Conservation (phyloP, 2,888 invertebrate genomes). For the Bugula neritina region DNA sequence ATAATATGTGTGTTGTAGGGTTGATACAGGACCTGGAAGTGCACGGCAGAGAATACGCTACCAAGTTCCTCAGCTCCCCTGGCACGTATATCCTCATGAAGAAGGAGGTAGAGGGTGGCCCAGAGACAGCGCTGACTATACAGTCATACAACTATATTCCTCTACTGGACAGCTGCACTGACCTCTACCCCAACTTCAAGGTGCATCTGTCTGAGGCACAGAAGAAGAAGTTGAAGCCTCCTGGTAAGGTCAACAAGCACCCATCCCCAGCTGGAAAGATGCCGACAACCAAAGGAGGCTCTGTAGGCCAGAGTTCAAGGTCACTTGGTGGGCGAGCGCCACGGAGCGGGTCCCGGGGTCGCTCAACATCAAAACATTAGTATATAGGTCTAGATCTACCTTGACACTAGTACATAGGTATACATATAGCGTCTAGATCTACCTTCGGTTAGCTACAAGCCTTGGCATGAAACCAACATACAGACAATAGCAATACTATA, state of each 20-base stretch:
- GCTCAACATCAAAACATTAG: background rate
- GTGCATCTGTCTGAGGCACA: slow-evolving; percentile 41
- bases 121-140: slow-evolving; percentile 31
- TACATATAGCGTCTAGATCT: too few species aligned
- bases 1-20: slow-evolving; percentile 43
- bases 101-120: slow-evolving; percentile 37
- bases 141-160: slow-evolving; percentile 42
- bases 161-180: slow-evolving; percentile 42
- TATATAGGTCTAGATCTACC: too few species aligned
- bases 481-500: too few species aligned
- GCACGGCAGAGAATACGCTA: slow-evolving; percentile 46
- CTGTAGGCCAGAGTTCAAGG: background rate
- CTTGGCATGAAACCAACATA: too few species aligned
- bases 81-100: slow-evolving; percentile 48
- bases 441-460: too few species aligned
- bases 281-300: background rate
- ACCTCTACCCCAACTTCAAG: slow-evolving; percentile 45
- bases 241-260: slow-evolving; percentile 37
- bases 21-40: slow-evolving; percentile 49
- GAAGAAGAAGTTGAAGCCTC: slow-evolving; percentile 27
- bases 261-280: slow-evolving; percentile 44
- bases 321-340: slow-evolving; percentile 5
- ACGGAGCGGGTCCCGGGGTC: background rate
- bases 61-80: slow-evolving; percentile 46
- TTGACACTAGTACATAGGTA: too few species aligned